Evolutionary conservation across 2,113 vertebrate genomes (phyloP).

Genomic region (Etheostoma cragini): DNA sequence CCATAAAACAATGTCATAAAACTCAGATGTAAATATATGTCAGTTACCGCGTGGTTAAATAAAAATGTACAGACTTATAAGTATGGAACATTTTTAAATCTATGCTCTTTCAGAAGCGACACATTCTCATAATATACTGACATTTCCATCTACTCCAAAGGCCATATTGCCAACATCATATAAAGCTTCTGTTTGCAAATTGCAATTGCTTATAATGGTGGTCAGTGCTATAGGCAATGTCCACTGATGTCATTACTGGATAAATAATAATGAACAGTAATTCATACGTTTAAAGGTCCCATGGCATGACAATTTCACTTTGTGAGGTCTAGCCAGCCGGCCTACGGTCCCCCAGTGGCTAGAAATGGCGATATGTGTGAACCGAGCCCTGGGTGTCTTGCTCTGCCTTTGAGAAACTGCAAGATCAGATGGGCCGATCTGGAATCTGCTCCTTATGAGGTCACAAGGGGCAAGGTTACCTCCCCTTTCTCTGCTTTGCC

Average conservation of each 20-base stretch:
- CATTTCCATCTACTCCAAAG: neutral
- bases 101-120: neutral
- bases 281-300: neutral
- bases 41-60: neutral
- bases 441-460: too few species aligned
- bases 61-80: neutral
- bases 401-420: too few species aligned
- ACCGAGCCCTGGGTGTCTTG: too few species aligned
- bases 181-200: neutral
- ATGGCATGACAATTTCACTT: too few species aligned
- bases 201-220: neutral
- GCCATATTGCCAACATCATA: neutral
- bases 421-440: too few species aligned
- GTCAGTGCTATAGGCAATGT: neutral
- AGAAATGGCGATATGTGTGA: too few species aligned
- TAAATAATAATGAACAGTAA: neutral
- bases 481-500: too few species aligned
- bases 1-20: conserved; percentile 25
- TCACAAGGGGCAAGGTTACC: too few species aligned
- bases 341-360: too few species aligned
- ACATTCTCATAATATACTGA: neutral
- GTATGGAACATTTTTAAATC: conserved; percentile 4
- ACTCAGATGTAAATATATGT: neutral
- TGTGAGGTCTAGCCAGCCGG: too few species aligned
- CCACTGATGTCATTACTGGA: neutral